Evolutionary conservation across 2,797 vertebrate genomes (phyloP), one percentile per base, ranked within the genome.

Genomic region (Aulostomus chinensis): DNA sequence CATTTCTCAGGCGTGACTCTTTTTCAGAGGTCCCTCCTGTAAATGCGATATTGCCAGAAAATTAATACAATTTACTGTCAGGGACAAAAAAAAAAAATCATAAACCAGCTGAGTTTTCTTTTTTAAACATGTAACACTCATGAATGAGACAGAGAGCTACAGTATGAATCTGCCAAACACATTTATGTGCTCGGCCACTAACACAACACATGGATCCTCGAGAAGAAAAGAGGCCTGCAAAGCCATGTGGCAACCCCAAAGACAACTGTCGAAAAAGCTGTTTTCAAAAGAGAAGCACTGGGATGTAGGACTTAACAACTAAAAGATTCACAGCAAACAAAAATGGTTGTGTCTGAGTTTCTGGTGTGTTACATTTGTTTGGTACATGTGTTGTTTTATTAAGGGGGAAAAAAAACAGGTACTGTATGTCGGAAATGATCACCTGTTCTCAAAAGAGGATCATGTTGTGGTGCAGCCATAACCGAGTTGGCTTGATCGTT

Each of bases 11-110:
- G 18, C 57, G 26, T 54, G 46, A 70, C 60, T 40, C 56, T 54
- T 67, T 65, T 69, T 57, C 72, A 58, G 63, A 61, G 63, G 57
- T 77, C 40, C 51, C 53, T 51, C 46, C 64, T 68, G 61, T 75
- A 77, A 81, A 76, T 69, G 66, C 83, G 72, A 82, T 68, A 73
- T 42, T 18, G 15, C 46, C 36, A 58, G 82, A 79, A 77, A 81
- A 69, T 58, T 28, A 66, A 75, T 57, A 28, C 54, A 55, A 63
- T 48, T 47, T 61, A 58, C 65, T 82, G 74, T 78, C 74, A 68
- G 50, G 51, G 60, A 58, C 22, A n/a, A n/a, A n/a, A 9, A 9
- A 29, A 3, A 3, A 29, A 29, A 9, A 11, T 9, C 28, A 29
- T 11, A 9, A 29, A 29, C 56, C 59, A 58, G 63, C 48, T 22